These are phyloP conservation scores for Zootermopsis nevadensis DNA, from an alignment of 2,888 invertebrate genomes.

Conservation along the genomic window DNA sequence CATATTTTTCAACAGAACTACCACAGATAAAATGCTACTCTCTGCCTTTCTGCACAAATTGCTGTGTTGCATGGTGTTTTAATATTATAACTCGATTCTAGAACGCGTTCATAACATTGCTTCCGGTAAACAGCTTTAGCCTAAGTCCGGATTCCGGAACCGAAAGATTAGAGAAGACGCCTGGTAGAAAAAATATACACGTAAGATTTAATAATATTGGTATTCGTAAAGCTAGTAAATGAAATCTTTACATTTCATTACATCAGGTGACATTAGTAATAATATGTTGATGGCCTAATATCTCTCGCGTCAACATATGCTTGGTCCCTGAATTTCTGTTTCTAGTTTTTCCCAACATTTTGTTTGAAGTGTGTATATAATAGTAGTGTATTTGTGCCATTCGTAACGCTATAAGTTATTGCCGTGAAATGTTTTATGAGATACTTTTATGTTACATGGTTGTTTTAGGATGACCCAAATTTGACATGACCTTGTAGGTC, in stretches of 20 bases:
- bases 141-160: conserved; percentile 33
- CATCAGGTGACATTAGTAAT: background rate
- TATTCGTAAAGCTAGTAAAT: background rate
- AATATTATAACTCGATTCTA: background rate
- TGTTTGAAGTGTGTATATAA: background rate
- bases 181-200: conserved; percentile 12
- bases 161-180: conserved; percentile 18
- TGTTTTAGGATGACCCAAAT: background rate
- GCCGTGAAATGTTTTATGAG: background rate
- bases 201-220: background rate
- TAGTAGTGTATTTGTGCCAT: background rate
- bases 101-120: conserved; percentile 13
- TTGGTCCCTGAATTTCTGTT: background rate
- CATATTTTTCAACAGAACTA: too few relatives aligned
- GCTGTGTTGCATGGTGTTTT: background rate
- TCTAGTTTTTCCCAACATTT: conserved; percentile 25
- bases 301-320: background rate
- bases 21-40: background rate
- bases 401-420: background rate
- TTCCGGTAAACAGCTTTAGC: conserved; percentile 31
- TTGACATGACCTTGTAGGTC: conserved; percentile 19
- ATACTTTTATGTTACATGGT: background rate
- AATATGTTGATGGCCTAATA: background rate
- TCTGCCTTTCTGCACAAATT: background rate
- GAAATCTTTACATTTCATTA: background rate